A percentile compares a stretch with the other conserved stretches of the same genome.
Evolutionary conservation across 2,113 vertebrate species (phyloP).

Genomic region (Pterocles burchelli): DNA sequence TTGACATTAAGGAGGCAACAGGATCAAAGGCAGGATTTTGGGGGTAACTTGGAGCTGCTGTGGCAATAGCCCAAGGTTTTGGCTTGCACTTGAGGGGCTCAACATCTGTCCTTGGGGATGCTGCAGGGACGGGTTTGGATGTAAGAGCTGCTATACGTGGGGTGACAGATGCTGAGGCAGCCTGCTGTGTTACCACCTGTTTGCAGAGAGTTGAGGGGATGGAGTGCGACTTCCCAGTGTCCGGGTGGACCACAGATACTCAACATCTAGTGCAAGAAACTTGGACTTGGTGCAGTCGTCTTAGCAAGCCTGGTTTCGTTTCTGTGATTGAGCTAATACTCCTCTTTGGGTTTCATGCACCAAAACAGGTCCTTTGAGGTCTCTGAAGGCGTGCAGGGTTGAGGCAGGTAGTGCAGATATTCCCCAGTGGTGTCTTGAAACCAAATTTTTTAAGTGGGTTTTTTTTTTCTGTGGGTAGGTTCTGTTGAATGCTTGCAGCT

Average conservation of each 20-base stretch:
- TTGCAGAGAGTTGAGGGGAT: not conserved
- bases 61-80: not conserved
- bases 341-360: not conserved
- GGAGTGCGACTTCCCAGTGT: not conserved
- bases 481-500: not conserved
- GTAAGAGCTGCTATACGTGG: not conserved
- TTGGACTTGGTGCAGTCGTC: not conserved
- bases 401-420: not conserved
- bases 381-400: not conserved
- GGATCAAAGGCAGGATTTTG: not conserved
- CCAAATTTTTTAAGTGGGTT: not conserved
- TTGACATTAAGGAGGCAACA: rapidly evolving
- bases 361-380: not conserved
- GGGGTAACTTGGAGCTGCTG: not conserved
- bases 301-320: not conserved
- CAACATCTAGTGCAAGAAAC: not conserved
- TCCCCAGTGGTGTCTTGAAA: not conserved
- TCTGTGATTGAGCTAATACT: not conserved
- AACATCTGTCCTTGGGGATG: not conserved
- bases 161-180: not conserved
- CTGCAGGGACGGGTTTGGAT: not conserved
- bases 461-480: rapidly evolving
- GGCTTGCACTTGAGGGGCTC: rapidly evolving
- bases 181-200: not conserved
- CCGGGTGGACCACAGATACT: rapidly evolving